Base-by-base conservation (phyloP, 2,797 vertebrate species). In the Liparis tanakae region DNA sequence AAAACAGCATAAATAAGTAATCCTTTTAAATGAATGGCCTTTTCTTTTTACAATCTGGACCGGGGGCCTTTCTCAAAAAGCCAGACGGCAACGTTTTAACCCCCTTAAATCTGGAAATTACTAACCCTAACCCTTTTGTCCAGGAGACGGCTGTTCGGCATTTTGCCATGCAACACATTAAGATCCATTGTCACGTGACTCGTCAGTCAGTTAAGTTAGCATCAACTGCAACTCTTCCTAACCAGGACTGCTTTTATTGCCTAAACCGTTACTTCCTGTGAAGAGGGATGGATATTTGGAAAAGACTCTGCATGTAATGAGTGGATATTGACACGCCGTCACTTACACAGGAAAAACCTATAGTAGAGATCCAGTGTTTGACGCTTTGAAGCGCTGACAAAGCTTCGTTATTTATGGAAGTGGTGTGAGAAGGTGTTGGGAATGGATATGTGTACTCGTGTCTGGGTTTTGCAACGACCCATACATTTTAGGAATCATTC, bases 1-100 rank as follows among this genome's bases (percentile, higher is more conserved):
- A 79, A 30, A 25, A 77, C 72, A 64, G 37, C 55, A 72, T 82
- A 65, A 78, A 86, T 79, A 79, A 74, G 83, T 78, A 18, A 81
- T 75, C 10, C 53, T 58, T 56, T 22, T n/a, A 74, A 84, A 66
- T 78, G 3, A 72, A 81, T 58, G 64, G 70, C 59, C 18, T 75
- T 81, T 78, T 80, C 61, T 78, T 70, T 86, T 69, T 72, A 76
- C 62, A 70, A 44, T 69, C 41, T 56, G 22, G 44, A 63, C 70
- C 60, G 34, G 34, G 53, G 64, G 63, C 48, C 44, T 41, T 62
- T 69, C 55, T 72, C 30, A 46, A n/a, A 8, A 51, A 66, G 43
- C 46, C 74, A 17, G 34, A 67, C 67, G 7, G 44, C 61, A 54
- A 30, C 15, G 10, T 33, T 50, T 60, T 30, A 50, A 54, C 22